Conservation (phyloP, 2,113 vertebrate species). For the Clarias batrachus region DNA sequence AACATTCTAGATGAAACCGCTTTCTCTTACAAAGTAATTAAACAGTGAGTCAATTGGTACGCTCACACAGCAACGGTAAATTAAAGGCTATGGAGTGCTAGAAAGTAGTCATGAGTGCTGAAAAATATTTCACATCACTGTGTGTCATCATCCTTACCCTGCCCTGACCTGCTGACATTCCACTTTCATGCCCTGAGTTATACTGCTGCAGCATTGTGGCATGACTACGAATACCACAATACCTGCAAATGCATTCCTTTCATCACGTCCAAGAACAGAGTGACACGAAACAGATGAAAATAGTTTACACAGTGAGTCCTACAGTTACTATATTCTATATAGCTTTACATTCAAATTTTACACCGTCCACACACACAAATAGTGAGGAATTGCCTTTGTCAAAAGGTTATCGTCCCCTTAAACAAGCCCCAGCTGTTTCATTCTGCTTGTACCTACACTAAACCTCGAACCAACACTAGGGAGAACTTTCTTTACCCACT, state of each 20-base stretch:
- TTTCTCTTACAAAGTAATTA: not conserved
- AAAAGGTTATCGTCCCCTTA: constrained; percentile 57
- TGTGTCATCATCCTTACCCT: constrained; percentile 43
- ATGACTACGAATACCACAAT: constrained; percentile 35
- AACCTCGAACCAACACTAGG: not conserved
- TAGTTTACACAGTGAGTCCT: constrained; percentile 39
- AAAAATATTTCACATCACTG: constrained; percentile 39
- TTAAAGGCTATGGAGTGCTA: constrained; percentile 8
- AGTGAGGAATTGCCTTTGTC: constrained; percentile 58
- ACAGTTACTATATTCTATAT: constrained; percentile 30
- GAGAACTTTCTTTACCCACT: not conserved
- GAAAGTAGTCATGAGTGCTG: constrained; percentile 29
- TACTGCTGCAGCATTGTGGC: constrained; percentile 2
- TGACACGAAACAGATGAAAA: constrained; percentile 33
- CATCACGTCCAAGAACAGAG: constrained; percentile 6
- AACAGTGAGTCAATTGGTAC: not conserved
- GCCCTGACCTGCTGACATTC: constrained; percentile 39
- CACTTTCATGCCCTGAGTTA: constrained; percentile 35
- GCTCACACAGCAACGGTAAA: not conserved
- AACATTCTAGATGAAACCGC: too few species aligned
- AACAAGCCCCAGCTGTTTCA: constrained; percentile 19
- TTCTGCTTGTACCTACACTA: not conserved
- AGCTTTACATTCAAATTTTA: not conserved
- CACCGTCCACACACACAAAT: not conserved
- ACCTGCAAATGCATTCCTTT: constrained; percentile 39